phyloP scores from a whole-genome alignment of 2,888 invertebrate genomes.

The Odontocolon sp. region DNA sequence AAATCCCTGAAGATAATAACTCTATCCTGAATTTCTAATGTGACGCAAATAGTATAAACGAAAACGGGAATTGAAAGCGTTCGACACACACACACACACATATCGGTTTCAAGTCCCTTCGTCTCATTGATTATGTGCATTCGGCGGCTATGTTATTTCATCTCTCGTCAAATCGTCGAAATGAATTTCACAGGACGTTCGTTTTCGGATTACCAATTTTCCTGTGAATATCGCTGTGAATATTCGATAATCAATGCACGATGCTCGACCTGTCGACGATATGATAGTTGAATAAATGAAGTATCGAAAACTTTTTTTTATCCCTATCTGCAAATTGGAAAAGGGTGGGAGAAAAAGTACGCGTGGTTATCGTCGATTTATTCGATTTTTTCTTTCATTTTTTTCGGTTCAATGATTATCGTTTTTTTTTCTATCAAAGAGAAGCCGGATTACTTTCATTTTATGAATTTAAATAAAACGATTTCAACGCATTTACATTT shows the following conservation, averaged over 20 bases:
- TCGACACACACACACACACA: not conserved
- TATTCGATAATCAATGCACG: not conserved
- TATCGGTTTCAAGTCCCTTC: too few relatives aligned
- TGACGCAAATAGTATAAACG: not conserved
- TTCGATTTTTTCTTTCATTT: too few relatives aligned
- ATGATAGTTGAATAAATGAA: not conserved
- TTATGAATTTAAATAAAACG: too few relatives aligned
- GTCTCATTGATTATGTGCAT: too few relatives aligned
- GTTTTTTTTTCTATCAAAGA: too few relatives aligned
- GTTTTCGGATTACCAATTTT: constrained; percentile 23
- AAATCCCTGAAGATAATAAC: constrained; percentile 1
- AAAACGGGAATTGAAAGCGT: constrained; percentile 16
- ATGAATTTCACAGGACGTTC: not conserved
- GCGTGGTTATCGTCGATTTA: too few relatives aligned
- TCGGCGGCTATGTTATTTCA: constrained; percentile 12
- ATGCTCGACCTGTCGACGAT: not conserved
- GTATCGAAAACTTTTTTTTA: not conserved
- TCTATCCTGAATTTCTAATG: not conserved
- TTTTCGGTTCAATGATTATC: too few relatives aligned
- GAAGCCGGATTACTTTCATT: too few relatives aligned
- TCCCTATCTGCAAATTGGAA: too few relatives aligned
- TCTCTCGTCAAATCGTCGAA: not conserved
- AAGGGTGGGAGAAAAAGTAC: too few relatives aligned
- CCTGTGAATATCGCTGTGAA: not conserved
- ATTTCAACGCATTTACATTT: too few relatives aligned